phyloP scores from a whole-genome alignment of 1,140 invertebrate genomes.

The Caerostris darwini region DNA sequence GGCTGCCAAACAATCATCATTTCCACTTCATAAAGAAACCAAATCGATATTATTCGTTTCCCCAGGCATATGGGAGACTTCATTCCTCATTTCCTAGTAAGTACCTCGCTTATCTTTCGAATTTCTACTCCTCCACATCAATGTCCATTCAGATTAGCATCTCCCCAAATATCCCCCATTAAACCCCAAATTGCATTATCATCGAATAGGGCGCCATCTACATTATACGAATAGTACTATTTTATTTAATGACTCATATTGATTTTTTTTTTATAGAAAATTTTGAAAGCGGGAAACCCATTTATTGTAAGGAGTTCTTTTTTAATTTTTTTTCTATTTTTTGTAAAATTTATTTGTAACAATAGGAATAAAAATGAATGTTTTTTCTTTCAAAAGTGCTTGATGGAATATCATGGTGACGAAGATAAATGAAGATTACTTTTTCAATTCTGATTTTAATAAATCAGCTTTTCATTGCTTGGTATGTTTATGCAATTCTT shows the following conservation, averaged over 20 bases:
- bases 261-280: background rate
- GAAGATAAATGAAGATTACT: no score
- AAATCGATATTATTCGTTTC: background rate
- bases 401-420: no score
- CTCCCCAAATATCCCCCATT: background rate
- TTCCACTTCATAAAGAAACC: background rate
- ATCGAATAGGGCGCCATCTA: background rate
- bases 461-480: no score
- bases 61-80: background rate
- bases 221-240: background rate
- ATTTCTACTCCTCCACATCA: background rate
- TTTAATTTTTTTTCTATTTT: no score
- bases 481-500: no score
- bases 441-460: no score
- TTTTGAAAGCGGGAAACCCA: no score
- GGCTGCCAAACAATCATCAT: no score
- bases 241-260: background rate
- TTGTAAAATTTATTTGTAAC: no score
- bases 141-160: background rate
- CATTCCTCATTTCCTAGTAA: slow-evolving; percentile 25
- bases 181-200: background rate
- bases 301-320: no score
- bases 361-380: no score
- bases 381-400: no score
- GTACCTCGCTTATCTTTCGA: background rate